These are phyloP conservation scores for Poecilia latipinna DNA, from an alignment of 2,113 vertebrate genomes.

Conservation along the genomic window DNA sequence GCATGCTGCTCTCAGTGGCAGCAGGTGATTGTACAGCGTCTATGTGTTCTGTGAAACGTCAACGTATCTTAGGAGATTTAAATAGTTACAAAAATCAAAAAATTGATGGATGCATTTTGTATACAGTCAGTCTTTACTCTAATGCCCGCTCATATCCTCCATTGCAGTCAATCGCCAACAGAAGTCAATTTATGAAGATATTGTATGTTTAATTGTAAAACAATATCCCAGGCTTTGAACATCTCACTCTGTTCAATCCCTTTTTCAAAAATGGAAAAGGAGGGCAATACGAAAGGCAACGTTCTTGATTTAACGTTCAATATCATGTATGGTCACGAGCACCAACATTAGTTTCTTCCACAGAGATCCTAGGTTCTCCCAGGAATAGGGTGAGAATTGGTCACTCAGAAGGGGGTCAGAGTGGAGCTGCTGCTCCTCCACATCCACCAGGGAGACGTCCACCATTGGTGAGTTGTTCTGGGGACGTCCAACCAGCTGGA, in stretches of 20 bases:
- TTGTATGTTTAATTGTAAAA: not conserved
- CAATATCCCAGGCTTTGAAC: not conserved
- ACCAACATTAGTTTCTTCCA: too few relatives aligned
- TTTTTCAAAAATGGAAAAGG: not conserved
- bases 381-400: too few relatives aligned
- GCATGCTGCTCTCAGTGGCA: slow-evolving; percentile 4
- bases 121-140: not conserved
- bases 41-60: not conserved
- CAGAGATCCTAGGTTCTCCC: too few relatives aligned
- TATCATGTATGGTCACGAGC: too few relatives aligned
- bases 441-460: too few relatives aligned
- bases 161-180: not conserved
- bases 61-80: not conserved
- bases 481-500: too few relatives aligned
- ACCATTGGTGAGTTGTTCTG: too few relatives aligned
- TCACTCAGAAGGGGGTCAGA: too few relatives aligned
- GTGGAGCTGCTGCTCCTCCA: too few relatives aligned
- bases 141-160: not conserved
- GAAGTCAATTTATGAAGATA: not conserved
- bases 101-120: not conserved
- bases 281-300: not conserved
- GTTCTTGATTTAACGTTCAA: too few relatives aligned
- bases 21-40: not conserved
- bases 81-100: not conserved
- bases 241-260: not conserved